Base-by-base conservation (phyloP, 2,888 invertebrate species). In the Pandemis corylana region DNA sequence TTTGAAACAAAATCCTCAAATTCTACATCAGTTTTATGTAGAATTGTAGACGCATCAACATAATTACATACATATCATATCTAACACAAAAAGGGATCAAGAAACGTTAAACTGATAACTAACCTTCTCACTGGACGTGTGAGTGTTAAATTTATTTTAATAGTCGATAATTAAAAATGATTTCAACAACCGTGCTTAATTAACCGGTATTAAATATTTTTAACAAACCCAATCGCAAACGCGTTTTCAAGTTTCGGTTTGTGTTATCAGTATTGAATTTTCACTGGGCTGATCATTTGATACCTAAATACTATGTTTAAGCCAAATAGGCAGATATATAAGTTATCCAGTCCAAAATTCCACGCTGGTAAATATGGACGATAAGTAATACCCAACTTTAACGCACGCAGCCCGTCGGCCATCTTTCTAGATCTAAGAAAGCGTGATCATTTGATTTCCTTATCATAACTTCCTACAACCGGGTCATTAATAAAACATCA, bases 401-500 rank as follows among this genome's bases (percentile, higher is more conserved):
- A 76, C 77, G 73, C 76, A 73, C 76, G 42, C 36, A 62, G 15
- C n/a, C 28, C 9, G 66, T 28, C 71, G 65, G 76, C 76, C 70
- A 75, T 77, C 71, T 75, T 70, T 28, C 44, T 36, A n/a, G 68
- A 56, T 20, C 56, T 15, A 15, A 63, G 71, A 67, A 36, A 69
- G 72, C 67, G 71, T 46, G 61, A 75, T 36, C 4, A 20, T 20
- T 67, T 66, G 67, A 71, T 75, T 72, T 76, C 66, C 68, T 76
- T 76, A 78, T 28, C 70, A 75, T 72, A 75, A 74, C 56, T 68
- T 68, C 64, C 67, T 73, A 75, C 71, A 76, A 69, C 74, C 74
- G 72, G 71, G 65, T 67, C 74, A 75, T 77, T 78, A 76, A 83
- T 84, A 85, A 86, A 85, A 87, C 83, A 89, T 89, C 90, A 90